Evolutionary conservation across 1,140 invertebrate species (phyloP).

Genomic region (Drosophila seguyi): DNA sequence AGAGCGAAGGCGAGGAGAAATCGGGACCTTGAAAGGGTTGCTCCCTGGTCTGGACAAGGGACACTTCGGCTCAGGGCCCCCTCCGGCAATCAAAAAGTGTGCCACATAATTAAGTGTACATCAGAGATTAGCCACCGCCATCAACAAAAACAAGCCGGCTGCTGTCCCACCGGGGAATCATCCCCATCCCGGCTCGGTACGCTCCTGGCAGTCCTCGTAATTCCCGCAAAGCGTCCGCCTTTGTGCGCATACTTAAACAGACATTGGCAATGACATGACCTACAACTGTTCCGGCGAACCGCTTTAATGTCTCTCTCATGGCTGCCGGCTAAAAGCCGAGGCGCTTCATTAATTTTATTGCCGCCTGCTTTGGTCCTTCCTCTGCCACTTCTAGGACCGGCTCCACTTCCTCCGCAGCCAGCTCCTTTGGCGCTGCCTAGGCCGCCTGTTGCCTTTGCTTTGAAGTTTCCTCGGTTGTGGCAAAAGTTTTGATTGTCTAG

Average conservation of each 20-base stretch:
- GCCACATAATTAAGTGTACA: slow-evolving; percentile 80
- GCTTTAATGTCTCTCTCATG: slow-evolving; percentile 78
- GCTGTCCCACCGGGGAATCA: slow-evolving; percentile 24
- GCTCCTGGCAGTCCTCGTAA: slow-evolving; percentile 20
- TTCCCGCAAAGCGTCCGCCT: slow-evolving; percentile 45
- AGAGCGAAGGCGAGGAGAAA: slow-evolving; percentile 2
- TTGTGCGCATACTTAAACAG: slow-evolving; percentile 81
- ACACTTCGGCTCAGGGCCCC: slow-evolving; percentile 26
- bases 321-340: slow-evolving; percentile 58
- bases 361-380: slow-evolving; percentile 15
- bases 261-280: slow-evolving; percentile 64
- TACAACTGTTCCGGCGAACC: slow-evolving; percentile 52
- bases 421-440: slow-evolving; percentile 26
- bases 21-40: slow-evolving; percentile 26
- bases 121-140: slow-evolving; percentile 76
- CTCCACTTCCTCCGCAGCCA: background rate
- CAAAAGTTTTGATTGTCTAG: slow-evolving; percentile 82
- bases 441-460: slow-evolving; percentile 59
- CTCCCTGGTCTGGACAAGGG: slow-evolving; percentile 5
- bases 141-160: slow-evolving; percentile 47
- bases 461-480: slow-evolving; percentile 59
- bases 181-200: slow-evolving; percentile 4
- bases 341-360: slow-evolving; percentile 83
- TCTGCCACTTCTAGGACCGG: background rate
- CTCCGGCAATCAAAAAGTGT: slow-evolving; percentile 64